Base-by-base conservation (phyloP, 2,797 vertebrate genomes). In the Oreonectes daqikongensis region DNA sequence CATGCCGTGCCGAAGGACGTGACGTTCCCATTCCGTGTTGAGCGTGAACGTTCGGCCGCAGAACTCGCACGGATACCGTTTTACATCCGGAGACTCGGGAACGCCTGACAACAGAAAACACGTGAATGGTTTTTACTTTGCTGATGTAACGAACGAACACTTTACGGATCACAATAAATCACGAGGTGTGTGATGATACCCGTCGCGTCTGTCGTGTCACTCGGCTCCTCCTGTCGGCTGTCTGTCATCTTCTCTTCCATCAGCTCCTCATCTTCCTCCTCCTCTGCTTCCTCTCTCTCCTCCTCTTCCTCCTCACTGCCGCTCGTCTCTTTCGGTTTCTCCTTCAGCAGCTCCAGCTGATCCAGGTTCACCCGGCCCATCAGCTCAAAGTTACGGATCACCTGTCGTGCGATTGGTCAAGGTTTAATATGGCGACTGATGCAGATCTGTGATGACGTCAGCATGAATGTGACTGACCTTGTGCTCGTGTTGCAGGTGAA, bases 1-100 rank as follows among this genome's bases (percentile, higher is more conserved):
- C 97, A 99, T 98, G 93, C 97, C 96, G 0, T 99, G 98, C 75
- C 98, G 95, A 81, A 96, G 94, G 82, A 99, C 96, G 0, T 99
- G 98, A 4, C 96, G 90, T 75, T 99, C 97, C 97, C 97, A 99
- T 85, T 99, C 97, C 0, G 93, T 89, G 87, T 93, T 94, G 89
- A 95, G 94, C 30, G 94, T 92, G 88, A 99, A 99, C 0, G 95
- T 95, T 82, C 97, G 95, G 60, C 97, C 97, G 3, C 97, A 99
- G 91, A 99, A 99, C 89, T 99, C 97, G 2, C 98, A 99, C 0
- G 96, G 95, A 86, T 97, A 95, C 59, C 96, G 94, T 73, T 95
- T 98, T 81, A 94, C 89, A 12, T 57, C 52, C 15, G 94, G 89
- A 88, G 94, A 95, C 9, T 91, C 88, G 80, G 93, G 90, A 82